Conservation (phyloP, 1,140 invertebrate species). For the Diabrotica virgifera region DNA sequence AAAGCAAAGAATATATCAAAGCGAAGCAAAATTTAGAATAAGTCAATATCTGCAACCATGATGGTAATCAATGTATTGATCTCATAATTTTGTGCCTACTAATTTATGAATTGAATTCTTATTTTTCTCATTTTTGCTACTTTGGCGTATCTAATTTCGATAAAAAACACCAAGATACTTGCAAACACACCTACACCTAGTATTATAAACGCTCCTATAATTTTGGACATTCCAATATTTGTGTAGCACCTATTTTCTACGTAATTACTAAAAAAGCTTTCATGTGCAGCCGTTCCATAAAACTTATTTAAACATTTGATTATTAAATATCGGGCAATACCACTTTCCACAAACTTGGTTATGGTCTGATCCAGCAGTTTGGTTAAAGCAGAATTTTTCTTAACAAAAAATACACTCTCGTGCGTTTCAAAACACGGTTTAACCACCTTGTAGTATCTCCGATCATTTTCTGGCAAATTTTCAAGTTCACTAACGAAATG, state of each 20-base stretch:
- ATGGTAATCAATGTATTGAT: too few relatives aligned
- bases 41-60: too few relatives aligned
- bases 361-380: background rate
- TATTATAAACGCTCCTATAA: background rate
- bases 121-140: too few relatives aligned
- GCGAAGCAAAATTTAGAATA: too few relatives aligned
- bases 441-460: conserved; percentile 19
- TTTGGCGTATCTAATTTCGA: background rate
- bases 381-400: conserved; percentile 20
- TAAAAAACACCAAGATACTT: background rate
- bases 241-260: background rate
- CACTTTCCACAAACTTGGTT: conserved; percentile 11
- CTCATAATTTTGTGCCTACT: too few relatives aligned
- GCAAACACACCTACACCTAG: background rate
- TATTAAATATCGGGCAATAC: background rate
- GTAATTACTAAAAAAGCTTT: background rate
- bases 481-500: conserved; percentile 18
- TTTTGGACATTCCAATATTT: background rate
- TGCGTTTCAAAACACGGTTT: conserved; percentile 18
- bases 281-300: background rate
- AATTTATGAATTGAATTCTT: too few relatives aligned
- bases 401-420: conserved; percentile 19
- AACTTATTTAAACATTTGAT: background rate
- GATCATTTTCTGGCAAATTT: background rate
- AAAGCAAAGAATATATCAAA: too few relatives aligned